Percentiles rank a stretch among this genome's conserved stretches.
These are phyloP conservation scores for Anisognathus igniventris DNA, from an alignment of 2,797 vertebrate species.

Conservation along the genomic window DNA sequence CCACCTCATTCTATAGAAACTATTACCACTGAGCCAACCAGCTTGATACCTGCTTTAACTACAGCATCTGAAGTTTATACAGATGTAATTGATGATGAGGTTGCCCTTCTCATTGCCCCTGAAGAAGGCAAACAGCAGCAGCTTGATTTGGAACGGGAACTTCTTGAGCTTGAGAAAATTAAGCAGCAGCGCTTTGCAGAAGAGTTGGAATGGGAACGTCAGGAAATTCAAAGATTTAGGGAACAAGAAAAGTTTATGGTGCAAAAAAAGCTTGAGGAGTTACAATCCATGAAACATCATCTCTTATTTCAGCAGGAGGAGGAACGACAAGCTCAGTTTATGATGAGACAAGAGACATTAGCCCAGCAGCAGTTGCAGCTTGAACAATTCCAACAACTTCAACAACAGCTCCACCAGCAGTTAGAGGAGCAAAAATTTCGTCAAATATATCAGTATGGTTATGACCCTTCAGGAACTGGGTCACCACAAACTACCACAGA, in stretches of 20 bases:
- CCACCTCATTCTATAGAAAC: slow-evolving; percentile 78
- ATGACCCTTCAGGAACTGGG: slow-evolving; percentile 75
- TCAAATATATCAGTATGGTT: slow-evolving; percentile 91
- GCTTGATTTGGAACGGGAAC: slow-evolving; percentile 93
- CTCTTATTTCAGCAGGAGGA: slow-evolving; percentile 96
- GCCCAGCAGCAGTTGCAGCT: slow-evolving; percentile 93
- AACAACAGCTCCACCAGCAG: slow-evolving; percentile 94
- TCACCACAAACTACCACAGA: slow-evolving; percentile 80
- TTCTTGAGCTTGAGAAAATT: slow-evolving; percentile 94
- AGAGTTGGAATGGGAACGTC: slow-evolving; percentile 96
- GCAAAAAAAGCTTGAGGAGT: slow-evolving; percentile 94
- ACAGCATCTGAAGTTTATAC: slow-evolving; percentile 89
- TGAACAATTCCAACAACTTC: slow-evolving; percentile 95
- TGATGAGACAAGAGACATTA: slow-evolving; percentile 95
- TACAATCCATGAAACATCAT: slow-evolving; percentile 96
- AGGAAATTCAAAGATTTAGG: slow-evolving; percentile 96
- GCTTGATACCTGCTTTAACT: slow-evolving; percentile 79
- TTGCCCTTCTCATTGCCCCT: slow-evolving; percentile 83
- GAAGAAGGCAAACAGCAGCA: slow-evolving; percentile 93
- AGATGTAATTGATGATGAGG: slow-evolving; percentile 84
- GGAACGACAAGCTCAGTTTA: slow-evolving; percentile 93
- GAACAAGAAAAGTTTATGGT: slow-evolving; percentile 98
- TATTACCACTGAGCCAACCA: slow-evolving; percentile 79
- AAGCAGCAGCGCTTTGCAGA: slow-evolving; percentile 96
- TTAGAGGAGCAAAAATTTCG: slow-evolving; percentile 94